Evolutionary conservation across 2,797 vertebrate genomes (phyloP).

Genomic region (Leptoclinus maculatus): DNA sequence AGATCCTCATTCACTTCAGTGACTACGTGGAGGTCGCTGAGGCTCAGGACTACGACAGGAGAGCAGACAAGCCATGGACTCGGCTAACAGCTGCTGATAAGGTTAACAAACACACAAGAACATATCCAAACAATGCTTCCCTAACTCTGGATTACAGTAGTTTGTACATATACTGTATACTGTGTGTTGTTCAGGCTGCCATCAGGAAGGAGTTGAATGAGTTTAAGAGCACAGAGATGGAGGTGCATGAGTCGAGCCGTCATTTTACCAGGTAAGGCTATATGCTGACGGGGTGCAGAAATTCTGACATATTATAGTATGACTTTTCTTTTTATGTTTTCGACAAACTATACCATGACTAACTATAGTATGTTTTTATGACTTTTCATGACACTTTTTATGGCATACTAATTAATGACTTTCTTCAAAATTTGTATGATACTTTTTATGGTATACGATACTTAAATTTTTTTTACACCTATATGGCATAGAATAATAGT

Average conservation of each 20-base stretch:
- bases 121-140: neutral
- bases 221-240: slow-evolving; percentile 99
- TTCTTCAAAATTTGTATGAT: no score
- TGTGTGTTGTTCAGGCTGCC: slow-evolving; percentile 88
- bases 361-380: neutral
- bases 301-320: neutral
- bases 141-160: neutral
- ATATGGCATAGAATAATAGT: no score
- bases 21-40: slow-evolving; percentile 98
- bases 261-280: slow-evolving; percentile 94
- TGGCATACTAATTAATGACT: no score
- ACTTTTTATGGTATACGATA: no score
- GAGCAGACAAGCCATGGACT: slow-evolving; percentile 98
- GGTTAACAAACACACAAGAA: slow-evolving; percentile 71
- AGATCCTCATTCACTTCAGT: slow-evolving; percentile 98
- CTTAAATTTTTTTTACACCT: no score
- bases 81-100: slow-evolving; percentile 96
- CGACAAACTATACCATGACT: no score
- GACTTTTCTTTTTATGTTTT: neutral
- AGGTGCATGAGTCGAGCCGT: slow-evolving; percentile 97
- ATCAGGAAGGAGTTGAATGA: slow-evolving; percentile 99
- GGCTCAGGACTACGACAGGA: slow-evolving; percentile 96
- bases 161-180: neutral
- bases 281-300: neutral
- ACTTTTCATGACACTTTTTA: no score